Base-by-base conservation (phyloP, 1,140 invertebrate species). In the Drosophila azteca region DNA sequence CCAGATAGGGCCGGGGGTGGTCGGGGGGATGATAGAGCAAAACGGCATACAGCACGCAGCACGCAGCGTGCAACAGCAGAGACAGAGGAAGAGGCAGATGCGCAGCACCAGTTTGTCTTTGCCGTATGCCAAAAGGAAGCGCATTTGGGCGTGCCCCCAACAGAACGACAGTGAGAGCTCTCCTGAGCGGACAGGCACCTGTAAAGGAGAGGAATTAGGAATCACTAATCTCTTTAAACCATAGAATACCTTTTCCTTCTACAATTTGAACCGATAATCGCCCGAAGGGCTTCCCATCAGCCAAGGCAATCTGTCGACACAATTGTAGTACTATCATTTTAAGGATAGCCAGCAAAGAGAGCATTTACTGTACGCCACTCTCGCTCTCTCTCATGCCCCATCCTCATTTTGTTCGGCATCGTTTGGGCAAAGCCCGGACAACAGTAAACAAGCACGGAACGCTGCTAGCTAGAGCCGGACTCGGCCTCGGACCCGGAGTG, bases 391-490 rank as follows among this genome's bases (percentile, higher is more conserved):
- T 24, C 22, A 24, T 24, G 2, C 22, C 22, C 22, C 22, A 26
- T 26, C 3, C 24, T 49, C 6, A 29, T 35, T 43, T 50, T 55
- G 22, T 26, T 39, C 35, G 39, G 61, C 64, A 74, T 70, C 71
- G 73, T 58, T 69, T 74, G 55, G 55, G n/a, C 62, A 63, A 66
- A 80, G 59, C 66, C 61, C 65, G 74, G 51, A 65, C 70, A 82
- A 63, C 66, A 79, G 82, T 64, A 79, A 87, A 82, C 75, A 78
- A 85, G 78, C 66, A 75, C 66, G 74, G 60, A 72, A 58, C 63
- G 63, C 62, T 52, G 20, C 31, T 44, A 45, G 45, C 20, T 39
- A 39, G 11, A 39, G 35, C 64, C 24, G 43, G 7, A 4, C 8
- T 13, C 43, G 13, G 29, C 41, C 48, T 22, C 31, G 3, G 31